Base-by-base conservation (phyloP, 2,888 invertebrate species). In the Cheilosia scutellata region DNA sequence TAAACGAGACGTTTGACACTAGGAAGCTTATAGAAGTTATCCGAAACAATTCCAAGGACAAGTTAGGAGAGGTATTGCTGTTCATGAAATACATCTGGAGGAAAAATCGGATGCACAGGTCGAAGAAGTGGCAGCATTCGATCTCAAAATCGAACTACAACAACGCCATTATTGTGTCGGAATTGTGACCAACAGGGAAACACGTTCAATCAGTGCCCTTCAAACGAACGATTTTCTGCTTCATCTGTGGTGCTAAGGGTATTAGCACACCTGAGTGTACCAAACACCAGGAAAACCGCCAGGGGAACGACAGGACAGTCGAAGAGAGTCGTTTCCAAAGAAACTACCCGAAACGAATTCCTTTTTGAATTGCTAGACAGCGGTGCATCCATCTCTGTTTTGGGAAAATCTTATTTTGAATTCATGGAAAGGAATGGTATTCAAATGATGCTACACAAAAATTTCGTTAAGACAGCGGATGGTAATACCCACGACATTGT, bases 291-390 rank as follows among this genome's bases (percentile, higher is more conserved):
- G 42, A n/a, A 66, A 66, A 66, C 42, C 11, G 5, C 1, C 16
- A n/a, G 11, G 27, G 53, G 66, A 40, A 66, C 66, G 66, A 53
- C 13, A 7, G 40, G n/a, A 16, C 27, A 5, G 6, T 5, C 16
- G 42, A n/a, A n/a, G 42, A 44, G 42, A 40, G 25, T 66, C 65
- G 65, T 66, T 33, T 31, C 49, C 20, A 20, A 4, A 63, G 20
- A 7, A 63, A 20, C 13, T 37, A 7, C 58, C 58, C 16, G 5
- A 11, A 6, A 40, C 9, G 7, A 58, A 40, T 6, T 16, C 16
- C 2, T 7, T 49, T 49, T 20, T 5, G 51, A 13, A 51, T 51
- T 16, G n/a, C n/a, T 40, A 4, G 40, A 40, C 40, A 40, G 40
- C 40, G 40, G 40, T 13, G 6, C 31, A 31, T 31, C 31, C 31